Evolutionary conservation across 2,797 vertebrate species (phyloP).

Genomic region (Eulemur coronatus): DNA sequence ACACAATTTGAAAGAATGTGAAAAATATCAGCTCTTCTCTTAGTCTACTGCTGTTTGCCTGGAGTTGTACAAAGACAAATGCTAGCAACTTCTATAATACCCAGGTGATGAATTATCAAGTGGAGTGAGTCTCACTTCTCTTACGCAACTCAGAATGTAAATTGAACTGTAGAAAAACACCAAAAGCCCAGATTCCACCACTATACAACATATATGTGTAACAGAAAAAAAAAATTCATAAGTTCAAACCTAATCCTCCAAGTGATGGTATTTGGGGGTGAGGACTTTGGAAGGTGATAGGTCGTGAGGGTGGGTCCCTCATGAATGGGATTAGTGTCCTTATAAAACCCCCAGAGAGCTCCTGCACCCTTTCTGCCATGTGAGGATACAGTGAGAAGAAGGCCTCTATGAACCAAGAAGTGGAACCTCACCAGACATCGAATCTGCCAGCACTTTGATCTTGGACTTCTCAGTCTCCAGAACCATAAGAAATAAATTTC

Average conservation of each 20-base stretch:
- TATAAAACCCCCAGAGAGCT: not conserved
- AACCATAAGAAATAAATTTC: not conserved
- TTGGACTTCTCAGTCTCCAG: not conserved
- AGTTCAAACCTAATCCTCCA: not conserved
- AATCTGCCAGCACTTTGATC: not conserved
- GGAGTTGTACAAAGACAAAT: not conserved
- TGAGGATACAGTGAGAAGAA: not conserved
- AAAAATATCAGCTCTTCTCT: not conserved
- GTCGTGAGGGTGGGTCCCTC: not conserved
- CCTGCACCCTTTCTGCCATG: too few relatives aligned
- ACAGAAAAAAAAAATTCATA: not conserved
- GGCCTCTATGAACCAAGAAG: not conserved
- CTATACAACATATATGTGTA: not conserved
- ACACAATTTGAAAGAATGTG: not conserved
- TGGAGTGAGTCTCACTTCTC: not conserved
- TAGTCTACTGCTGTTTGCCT: not conserved
- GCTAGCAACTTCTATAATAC: not conserved
- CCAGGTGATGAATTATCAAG: not conserved
- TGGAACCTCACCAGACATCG: not conserved
- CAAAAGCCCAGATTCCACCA: not conserved
- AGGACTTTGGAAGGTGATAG: not conserved
- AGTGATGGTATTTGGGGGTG: not conserved
- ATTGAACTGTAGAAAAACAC: not conserved
- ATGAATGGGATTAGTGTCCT: not conserved
- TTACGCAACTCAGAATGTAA: not conserved